Conservation (phyloP, 2,888 invertebrate genomes). For the Pachymerium ferrugineum region DNA sequence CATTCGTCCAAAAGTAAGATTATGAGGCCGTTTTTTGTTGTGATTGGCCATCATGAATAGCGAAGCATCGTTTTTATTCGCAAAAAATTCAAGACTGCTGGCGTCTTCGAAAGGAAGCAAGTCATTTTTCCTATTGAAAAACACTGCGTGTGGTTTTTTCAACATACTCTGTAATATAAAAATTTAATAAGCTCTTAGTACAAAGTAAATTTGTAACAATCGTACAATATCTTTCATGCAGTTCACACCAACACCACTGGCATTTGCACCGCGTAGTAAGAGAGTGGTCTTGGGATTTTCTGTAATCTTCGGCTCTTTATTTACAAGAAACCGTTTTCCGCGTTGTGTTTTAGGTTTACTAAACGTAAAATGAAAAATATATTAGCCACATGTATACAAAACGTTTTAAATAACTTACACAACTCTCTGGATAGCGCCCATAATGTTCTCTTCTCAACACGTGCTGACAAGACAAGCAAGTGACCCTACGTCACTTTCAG, state of each 20-base stretch:
- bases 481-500: too few relatives aligned
- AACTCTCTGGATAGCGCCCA: slow-evolving; percentile 47
- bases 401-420: slow-evolving; percentile 45
- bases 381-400: slow-evolving; percentile 9
- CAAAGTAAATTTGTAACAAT: slow-evolving; percentile 44
- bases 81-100: slow-evolving; percentile 63
- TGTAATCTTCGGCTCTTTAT: slow-evolving; percentile 76
- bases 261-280: slow-evolving; percentile 76
- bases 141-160: slow-evolving; percentile 77
- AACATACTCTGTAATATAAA: slow-evolving; percentile 57
- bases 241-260: slow-evolving; percentile 58
- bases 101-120: slow-evolving; percentile 89
- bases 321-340: slow-evolving; percentile 75
- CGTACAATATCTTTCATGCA: slow-evolving; percentile 78
- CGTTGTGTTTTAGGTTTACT: slow-evolving; percentile 85
- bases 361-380: slow-evolving; percentile 42
- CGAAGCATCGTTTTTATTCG: slow-evolving; percentile 76
- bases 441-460: too few relatives aligned
- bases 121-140: slow-evolving; percentile 59
- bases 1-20: slow-evolving; percentile 74
- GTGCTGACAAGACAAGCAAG: background rate
- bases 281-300: slow-evolving; percentile 81
- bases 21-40: slow-evolving; percentile 91
- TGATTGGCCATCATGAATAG: slow-evolving; percentile 87
- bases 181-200: background rate